A percentile compares a stretch with the other conserved stretches of the same genome.
These are phyloP conservation scores for Loripinus fragilis DNA, from an alignment of 2,888 invertebrate species.

Conservation along the genomic window DNA sequence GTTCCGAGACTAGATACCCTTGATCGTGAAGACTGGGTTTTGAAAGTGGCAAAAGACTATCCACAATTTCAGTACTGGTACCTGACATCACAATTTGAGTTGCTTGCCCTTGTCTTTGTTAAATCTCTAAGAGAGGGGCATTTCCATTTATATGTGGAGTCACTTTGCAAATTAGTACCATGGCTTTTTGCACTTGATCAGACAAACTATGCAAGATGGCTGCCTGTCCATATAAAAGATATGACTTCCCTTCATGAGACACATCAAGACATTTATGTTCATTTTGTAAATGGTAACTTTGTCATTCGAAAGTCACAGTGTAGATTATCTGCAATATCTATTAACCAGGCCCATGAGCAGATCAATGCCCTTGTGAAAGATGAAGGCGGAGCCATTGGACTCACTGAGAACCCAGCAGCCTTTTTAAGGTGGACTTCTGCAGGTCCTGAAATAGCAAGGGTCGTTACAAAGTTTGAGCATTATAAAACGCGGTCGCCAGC, in stretches of 20 bases:
- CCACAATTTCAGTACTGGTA: not conserved
- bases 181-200: constrained; percentile 7
- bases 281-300: not conserved
- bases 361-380: not conserved
- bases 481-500: not conserved
- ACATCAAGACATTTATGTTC: not conserved
- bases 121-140: not conserved
- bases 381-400: not conserved
- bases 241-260: not conserved
- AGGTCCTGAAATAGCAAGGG: constrained; percentile 1
- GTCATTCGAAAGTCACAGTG: not conserved
- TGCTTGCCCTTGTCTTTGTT: not conserved
- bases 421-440: not conserved
- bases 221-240: not conserved
- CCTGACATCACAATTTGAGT: not conserved
- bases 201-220: not conserved
- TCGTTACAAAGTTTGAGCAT: not conserved
- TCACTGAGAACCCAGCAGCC: not conserved
- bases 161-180: not conserved
- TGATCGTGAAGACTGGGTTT: not conserved
- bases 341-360: constrained; percentile 12
- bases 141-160: not conserved
- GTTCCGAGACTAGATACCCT: not conserved
- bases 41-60: not conserved
- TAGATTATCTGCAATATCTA: not conserved